Evolutionary conservation across 2,888 invertebrate genomes (phyloP), one percentile per base, ranked within the genome.

Genomic region (Drosophila buzzatii): DNA sequence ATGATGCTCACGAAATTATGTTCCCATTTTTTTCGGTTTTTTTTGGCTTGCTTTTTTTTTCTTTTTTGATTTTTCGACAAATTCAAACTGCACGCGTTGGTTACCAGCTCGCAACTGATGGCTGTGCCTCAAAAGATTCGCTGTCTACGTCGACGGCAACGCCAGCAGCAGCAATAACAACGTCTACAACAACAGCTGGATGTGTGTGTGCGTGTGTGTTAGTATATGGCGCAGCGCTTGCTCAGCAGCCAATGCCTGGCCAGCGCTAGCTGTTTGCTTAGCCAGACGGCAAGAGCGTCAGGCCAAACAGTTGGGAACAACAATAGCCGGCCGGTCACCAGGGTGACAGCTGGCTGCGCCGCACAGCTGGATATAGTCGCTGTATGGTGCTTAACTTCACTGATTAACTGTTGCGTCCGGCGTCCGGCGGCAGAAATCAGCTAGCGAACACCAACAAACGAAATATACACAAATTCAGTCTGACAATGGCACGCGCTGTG

Each of bases 51-150:
- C 27, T 18, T 6, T 5, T 37, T 14, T 18, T 41, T 45, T 37
- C 27, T 31, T 12, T 33, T 18, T 18, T 33, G 5, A 1, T 57
- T 49, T 65, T 72, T 65, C 37, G 47, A 56, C 20, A 73, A 62
- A 63, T 75, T 62, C 73, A 91, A 82, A 89, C 91, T 90, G 88
- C 73, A 86, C 91, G 86, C 91, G 83, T 85, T 85, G 89, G 85
- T 84, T 81, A 81, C 81, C 85, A 85, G 85, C 82, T 79, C 78
- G 80, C 89, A 87, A 91, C 92, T 91, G 90, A 90, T 80, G 82
- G 67, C 73, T 72, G 60, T 74, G 66, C 74, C 57, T 69, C 71
- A 72, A 71, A 68, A 83, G 78, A 88, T 70, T 75, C 63, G 47
- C 72, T 63, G 70, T 60, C 74, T 69, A 71, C 67, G 62, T 62